Evolutionary conservation across 2,113 vertebrate genomes (phyloP), one percentile per base, ranked within the genome.

Genomic region (Mirza zaza): DNA sequence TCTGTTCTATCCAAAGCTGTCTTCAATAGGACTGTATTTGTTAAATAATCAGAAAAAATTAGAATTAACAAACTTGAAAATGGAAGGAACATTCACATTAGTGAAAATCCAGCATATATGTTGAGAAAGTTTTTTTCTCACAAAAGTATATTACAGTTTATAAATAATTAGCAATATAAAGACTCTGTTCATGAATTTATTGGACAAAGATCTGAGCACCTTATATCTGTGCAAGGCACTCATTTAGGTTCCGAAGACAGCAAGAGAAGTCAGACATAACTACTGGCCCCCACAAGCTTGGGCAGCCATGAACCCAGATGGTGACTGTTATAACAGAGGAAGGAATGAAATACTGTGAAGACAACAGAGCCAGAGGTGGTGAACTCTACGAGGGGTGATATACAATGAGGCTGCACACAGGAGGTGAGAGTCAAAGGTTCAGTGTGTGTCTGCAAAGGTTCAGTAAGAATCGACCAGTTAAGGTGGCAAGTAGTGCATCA

Each of bases 291-390:
- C 7, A 3, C 0, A 11, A 75, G n/a, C 36, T 77, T 14, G 13
- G 42, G 45, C 29, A 75, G 25, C 27, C 0, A 0, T 36, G 13
- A 57, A 4, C 52, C 20, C n/a, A n/a, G 50, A 39, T 2, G 3
- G 39, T 23, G 29, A 21, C 42, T 8, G 12, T 29, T 23, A 18
- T 5, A 42, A 6, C 29, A 12, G 39, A 80, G 32, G 57, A 23
- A 75, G 3, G 32, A 3, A 45, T 11, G 6, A 3, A 48, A 59
- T 9, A 29, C 20, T 14, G 9, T 50, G 36, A 57, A 21, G 68
- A 39, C 36, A 8, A 8, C 29, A 11, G 36, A 75, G 61, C 8
- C 5, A 5, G 81, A 79, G 6, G 45, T 27, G 0, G 3, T n/a
- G 67, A 45, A 67, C 70, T 75, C 93, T 52, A 14, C 1, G 1